These are phyloP conservation scores for Arvicanthis niloticus DNA, from an alignment of 2,113 vertebrate genomes.

Conservation along the genomic window DNA sequence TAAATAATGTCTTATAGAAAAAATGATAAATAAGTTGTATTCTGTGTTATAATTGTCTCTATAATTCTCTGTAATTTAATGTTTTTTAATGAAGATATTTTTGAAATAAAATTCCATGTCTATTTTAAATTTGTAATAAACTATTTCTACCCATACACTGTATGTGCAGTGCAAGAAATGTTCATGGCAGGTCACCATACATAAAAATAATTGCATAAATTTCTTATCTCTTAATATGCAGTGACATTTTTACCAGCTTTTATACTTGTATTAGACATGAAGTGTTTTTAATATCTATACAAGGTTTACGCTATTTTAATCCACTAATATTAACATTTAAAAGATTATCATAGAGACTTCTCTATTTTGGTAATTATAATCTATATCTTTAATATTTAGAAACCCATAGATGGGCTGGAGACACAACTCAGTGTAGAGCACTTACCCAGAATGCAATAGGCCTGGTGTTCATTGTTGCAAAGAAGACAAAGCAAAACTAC, in stretches of 20 bases:
- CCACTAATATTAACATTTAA: not conserved
- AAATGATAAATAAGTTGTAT: not conserved
- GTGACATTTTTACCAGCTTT: not conserved
- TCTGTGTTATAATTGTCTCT: not conserved
- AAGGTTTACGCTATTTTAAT: not conserved
- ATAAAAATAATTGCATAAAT: slow-evolving; percentile 7
- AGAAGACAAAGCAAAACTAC: not conserved
- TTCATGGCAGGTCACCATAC: not conserved
- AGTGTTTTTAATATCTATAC: not conserved
- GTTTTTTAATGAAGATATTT: not conserved
- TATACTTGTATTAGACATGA: not conserved
- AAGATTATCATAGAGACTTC: not conserved
- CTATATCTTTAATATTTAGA: not conserved
- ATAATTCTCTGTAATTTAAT: not conserved
- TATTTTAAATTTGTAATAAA: not conserved
- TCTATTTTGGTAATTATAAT: not conserved
- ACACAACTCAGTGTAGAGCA: not conserved
- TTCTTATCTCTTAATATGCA: not conserved
- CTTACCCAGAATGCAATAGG: too few relatives aligned
- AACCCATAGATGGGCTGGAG: not conserved
- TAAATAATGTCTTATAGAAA: not conserved
- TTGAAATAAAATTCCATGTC: not conserved
- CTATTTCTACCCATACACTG: not conserved
- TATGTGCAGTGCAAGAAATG: not conserved
- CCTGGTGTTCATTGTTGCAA: not conserved